These are phyloP conservation scores for Oxyura jamaicensis DNA, from an alignment of 2,113 vertebrate species.

Conservation along the genomic window DNA sequence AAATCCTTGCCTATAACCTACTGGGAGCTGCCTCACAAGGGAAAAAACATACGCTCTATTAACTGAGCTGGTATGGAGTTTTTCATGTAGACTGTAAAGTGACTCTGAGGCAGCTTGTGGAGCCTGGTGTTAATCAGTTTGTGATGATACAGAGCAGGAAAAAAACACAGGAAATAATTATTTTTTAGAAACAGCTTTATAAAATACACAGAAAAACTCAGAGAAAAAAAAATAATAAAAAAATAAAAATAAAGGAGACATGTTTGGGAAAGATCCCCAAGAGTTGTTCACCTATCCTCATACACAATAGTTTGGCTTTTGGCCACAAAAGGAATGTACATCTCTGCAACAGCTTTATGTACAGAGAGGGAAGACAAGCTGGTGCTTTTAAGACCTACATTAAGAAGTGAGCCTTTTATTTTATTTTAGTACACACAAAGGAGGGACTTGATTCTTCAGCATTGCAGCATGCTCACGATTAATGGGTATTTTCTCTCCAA, in stretches of 20 bases:
- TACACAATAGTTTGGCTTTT: background rate
- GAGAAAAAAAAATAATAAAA: background rate
- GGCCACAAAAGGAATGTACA: background rate
- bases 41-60: background rate
- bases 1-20: slow-evolving; percentile 11
- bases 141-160: background rate
- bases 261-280: background rate
- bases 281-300: background rate
- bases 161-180: background rate
- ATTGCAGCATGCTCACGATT: background rate
- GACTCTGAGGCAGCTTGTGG: background rate
- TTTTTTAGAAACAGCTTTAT: background rate
- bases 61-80: background rate
- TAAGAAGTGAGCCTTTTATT: background rate
- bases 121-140: background rate
- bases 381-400: background rate
- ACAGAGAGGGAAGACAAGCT: background rate
- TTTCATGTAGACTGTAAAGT: background rate
- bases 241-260: too few species aligned
- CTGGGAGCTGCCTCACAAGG: background rate
- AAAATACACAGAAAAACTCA: background rate
- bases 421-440: background rate
- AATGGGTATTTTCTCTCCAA: background rate
- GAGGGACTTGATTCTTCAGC: background rate
- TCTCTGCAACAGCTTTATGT: background rate